These are phyloP conservation scores for Microctenopoma lineatum DNA, from an alignment of 2,797 vertebrate genomes.

Conservation along the genomic window DNA sequence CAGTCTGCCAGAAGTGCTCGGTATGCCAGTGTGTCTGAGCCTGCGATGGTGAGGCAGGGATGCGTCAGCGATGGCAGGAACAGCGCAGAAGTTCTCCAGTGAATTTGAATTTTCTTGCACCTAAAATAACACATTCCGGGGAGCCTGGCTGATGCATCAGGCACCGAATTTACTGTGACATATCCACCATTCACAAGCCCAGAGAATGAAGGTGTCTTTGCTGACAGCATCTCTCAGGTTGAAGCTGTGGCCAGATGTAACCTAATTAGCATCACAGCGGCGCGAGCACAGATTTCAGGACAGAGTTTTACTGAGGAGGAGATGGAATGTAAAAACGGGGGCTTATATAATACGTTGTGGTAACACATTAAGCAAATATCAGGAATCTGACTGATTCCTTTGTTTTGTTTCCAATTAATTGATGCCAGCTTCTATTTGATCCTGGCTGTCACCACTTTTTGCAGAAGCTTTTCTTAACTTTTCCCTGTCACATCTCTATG, in stretches of 20 bases:
- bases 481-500: no score
- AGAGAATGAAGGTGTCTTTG: slow-evolving; percentile 4
- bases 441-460: no score
- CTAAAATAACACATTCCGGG: slow-evolving; percentile 71
- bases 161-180: slow-evolving; percentile 52
- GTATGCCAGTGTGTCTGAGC: slow-evolving; percentile 53
- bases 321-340: no score
- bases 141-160: slow-evolving; percentile 58
- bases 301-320: background rate
- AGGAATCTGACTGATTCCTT: no score
- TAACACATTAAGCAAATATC: no score
- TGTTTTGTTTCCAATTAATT: no score
- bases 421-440: no score
- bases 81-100: slow-evolving; percentile 63
- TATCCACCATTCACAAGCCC: slow-evolving; percentile 61
- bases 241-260: slow-evolving; percentile 6
- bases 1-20: slow-evolving; percentile 58
- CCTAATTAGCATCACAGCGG: slow-evolving; percentile 42
- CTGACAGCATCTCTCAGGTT: slow-evolving; percentile 31
- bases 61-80: slow-evolving; percentile 72
- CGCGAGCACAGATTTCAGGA: slow-evolving; percentile 16
- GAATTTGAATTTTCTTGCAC: slow-evolving; percentile 65
- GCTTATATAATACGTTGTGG: no score
- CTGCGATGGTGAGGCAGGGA: slow-evolving; percentile 57
- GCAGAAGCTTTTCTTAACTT: no score